phyloP scores from a whole-genome alignment of 2,113 vertebrate species.

The Meleagris gallopavo region DNA sequence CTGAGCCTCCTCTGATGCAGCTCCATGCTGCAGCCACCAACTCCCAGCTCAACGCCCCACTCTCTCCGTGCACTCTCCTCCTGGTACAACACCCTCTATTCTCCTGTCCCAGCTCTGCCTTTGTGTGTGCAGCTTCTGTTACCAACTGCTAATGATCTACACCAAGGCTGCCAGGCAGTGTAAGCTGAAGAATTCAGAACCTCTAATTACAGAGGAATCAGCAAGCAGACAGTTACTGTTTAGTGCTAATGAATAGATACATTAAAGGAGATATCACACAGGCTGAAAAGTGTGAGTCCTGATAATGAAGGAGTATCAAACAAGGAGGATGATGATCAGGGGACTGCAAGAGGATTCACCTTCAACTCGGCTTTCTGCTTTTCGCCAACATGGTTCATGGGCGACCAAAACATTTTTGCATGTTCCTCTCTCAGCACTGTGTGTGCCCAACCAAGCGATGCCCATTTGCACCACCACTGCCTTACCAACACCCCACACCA shows the following conservation, averaged over 20 bases:
- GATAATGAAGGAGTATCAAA: conserved; percentile 57
- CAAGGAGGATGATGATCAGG: conserved; percentile 22
- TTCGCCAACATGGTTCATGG: not conserved
- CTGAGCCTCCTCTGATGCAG: too few relatives aligned
- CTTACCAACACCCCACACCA: not conserved
- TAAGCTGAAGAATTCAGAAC: conserved; percentile 64
- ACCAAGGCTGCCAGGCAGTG: conserved; percentile 63
- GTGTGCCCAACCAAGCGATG: not conserved
- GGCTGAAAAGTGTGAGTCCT: conserved; percentile 51
- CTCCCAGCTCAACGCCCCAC: not conserved
- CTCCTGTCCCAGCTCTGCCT: conserved; percentile 26
- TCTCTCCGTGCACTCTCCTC: not conserved
- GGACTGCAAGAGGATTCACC: not conserved
- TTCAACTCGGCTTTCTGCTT: not conserved
- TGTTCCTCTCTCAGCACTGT: accelerated
- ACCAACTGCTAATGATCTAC: conserved; percentile 53
- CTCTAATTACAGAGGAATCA: conserved; percentile 76
- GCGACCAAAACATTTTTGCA: not conserved
- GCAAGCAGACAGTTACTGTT: conserved; percentile 74
- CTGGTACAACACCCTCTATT: not conserved
- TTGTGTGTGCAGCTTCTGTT: conserved; percentile 57
- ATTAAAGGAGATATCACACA: conserved; percentile 66
- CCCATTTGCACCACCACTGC: not conserved
- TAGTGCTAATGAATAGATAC: conserved; percentile 75
- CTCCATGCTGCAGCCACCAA: not conserved